Conservation (phyloP, 2,113 vertebrate species). For the Dolichotis patagonum region DNA sequence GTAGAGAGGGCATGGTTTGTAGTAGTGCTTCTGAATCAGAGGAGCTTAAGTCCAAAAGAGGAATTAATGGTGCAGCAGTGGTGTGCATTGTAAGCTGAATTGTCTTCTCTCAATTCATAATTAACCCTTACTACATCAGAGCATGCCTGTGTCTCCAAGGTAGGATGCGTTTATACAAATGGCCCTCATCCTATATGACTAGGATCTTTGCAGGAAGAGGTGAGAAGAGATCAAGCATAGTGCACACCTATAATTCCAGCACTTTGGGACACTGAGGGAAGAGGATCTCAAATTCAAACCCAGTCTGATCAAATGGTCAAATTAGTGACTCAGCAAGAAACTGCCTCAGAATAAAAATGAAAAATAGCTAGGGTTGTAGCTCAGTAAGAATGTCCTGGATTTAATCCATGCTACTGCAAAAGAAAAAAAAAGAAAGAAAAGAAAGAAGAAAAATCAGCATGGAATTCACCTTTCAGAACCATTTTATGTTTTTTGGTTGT, state of each 20-base stretch:
- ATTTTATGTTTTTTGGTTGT: not conserved
- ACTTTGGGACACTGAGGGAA: not conserved
- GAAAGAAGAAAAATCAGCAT: not conserved
- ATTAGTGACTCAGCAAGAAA: not conserved
- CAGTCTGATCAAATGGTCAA: not conserved
- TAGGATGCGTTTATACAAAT: not conserved
- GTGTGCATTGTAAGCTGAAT: no score
- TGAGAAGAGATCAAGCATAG: not conserved
- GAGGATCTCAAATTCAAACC: not conserved
- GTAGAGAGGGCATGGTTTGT: not conserved
- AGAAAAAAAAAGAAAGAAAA: no score
- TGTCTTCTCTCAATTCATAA: no score
- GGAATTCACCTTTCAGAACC: not conserved
- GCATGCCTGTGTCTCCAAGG: not conserved
- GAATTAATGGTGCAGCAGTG: not conserved
- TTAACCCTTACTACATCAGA: no score
- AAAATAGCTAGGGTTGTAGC: not conserved
- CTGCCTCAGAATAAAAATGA: not conserved
- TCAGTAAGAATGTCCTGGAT: not conserved
- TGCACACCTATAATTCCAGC: not conserved
- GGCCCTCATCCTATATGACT: no score
- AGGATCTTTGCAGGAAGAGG: not conserved
- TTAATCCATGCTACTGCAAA: no score
- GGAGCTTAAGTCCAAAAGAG: not conserved
- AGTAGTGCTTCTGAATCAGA: not conserved